A percentile compares a stretch with the other conserved stretches of the same genome.
Conservation (phyloP, 1,140 invertebrate genomes). For the Neuroterus valhalla region DNA sequence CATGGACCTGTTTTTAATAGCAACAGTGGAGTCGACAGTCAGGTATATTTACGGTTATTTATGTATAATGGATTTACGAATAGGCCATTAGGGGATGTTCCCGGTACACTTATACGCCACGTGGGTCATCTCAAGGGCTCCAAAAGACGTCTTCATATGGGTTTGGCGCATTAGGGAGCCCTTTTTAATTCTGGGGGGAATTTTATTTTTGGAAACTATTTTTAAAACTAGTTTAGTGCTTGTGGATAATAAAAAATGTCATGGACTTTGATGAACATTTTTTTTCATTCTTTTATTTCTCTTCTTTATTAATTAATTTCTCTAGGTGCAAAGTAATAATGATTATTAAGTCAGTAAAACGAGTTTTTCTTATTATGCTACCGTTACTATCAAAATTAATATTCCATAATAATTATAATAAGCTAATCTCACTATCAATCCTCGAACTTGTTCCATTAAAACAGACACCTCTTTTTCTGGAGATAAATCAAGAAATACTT, state of each 20-base stretch:
- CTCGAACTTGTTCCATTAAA: too few species aligned
- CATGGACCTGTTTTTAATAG: constrained; percentile 56
- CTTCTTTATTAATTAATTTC: too few species aligned
- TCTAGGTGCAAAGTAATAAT: too few species aligned
- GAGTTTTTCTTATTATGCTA: too few species aligned
- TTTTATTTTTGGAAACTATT: neutral
- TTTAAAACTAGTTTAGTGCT: constrained; percentile 3
- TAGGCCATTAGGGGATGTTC: constrained; percentile 23
- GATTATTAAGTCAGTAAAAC: too few species aligned
- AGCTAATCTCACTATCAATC: too few species aligned
- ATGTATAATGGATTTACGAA: too few species aligned
- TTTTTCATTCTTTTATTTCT: neutral
- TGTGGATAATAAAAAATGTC: too few species aligned
- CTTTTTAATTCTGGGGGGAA: constrained; percentile 1
- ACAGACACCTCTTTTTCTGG: too few species aligned
- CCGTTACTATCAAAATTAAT: too few species aligned
- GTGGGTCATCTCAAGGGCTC: neutral
- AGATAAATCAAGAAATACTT: too few species aligned
- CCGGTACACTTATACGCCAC: neutral
- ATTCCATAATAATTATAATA: too few species aligned
- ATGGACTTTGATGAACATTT: neutral
- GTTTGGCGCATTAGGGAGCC: neutral
- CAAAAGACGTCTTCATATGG: neutral
- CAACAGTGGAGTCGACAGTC: constrained; percentile 59
- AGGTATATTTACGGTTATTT: constrained; percentile 49